Evolutionary conservation across 2,888 invertebrate genomes (phyloP), one percentile per base, ranked within the genome.

Genomic region (Patella depressa): DNA sequence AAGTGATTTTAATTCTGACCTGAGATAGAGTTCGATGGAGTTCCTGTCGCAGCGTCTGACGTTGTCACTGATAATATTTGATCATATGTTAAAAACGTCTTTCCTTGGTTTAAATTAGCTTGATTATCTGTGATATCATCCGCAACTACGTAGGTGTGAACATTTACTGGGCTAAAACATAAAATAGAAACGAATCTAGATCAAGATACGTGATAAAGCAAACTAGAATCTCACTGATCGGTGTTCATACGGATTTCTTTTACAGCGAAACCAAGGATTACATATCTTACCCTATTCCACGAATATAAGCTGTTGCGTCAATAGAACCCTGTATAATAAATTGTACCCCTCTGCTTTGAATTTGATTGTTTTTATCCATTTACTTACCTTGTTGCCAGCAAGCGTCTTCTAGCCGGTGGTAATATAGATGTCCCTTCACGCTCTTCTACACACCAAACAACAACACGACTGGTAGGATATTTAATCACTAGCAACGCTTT

Each of bases 371-470:
- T 19, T 19, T 3, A 34, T 5, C 71, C 3, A 5, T 7, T 2
- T 29, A 75, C 81, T 82, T 77, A 85, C 85, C 78, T 73, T 0
- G 79, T 70, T 0, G 82, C 59, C 17, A 80, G 75, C 3, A 82
- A 74, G 2, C 79, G 78, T 34, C 83, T 54, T 19, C 19, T 24
- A 24, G 73, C 19, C 53, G 73, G 17, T 45, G 82, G 78, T 5
- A 73, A 5, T 11, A 45, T 72, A 3, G 79, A 75, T 3, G 79
- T 76, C 0, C 81, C 81, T 9, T 69, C 74, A 11, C 79, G 71
- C 71, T 85, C 85, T 45, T 77, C 55, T 15, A 87, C 77, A 78
- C 88, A 88, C 87, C 87, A 88, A 17, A 86, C 75, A 70, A 85
- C 83, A 3, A 85, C 84, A 12, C 79, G 57, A 17, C 86, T 79